A percentile compares a stretch with the other conserved stretches of the same genome.
These are phyloP conservation scores for Miichthys miiuy DNA, from an alignment of 2,797 vertebrate genomes.

Conservation along the genomic window DNA sequence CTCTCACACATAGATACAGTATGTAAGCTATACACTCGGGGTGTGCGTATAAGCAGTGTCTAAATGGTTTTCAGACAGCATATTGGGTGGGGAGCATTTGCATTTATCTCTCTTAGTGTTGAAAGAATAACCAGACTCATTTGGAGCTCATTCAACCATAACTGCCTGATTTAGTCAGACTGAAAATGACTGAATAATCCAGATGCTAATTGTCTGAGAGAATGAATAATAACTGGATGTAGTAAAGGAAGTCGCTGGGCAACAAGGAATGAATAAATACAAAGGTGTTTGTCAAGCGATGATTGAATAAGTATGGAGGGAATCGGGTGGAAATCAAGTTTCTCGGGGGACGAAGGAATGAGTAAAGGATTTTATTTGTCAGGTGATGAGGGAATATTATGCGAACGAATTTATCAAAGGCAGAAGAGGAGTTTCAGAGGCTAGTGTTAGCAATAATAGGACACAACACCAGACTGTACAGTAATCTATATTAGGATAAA, in stretches of 20 bases:
- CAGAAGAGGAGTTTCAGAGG: not conserved
- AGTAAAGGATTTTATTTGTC: not conserved
- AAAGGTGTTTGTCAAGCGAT: constrained; percentile 23
- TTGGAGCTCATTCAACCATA: constrained; percentile 48
- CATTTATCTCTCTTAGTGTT: constrained; percentile 50
- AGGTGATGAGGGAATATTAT: constrained; percentile 5
- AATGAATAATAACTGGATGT: constrained; percentile 36
- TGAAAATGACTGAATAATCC: constrained; percentile 34
- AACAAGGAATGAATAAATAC: constrained; percentile 31
- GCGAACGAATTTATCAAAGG: constrained; percentile 3
- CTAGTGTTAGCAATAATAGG: not conserved
- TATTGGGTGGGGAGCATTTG: constrained; percentile 48
- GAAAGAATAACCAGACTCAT: constrained; percentile 45
- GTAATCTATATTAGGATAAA: not conserved
- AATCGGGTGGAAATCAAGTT: constrained; percentile 30
- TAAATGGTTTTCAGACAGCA: constrained; percentile 59
- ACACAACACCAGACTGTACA: not conserved
- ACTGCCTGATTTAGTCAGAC: constrained; percentile 38
- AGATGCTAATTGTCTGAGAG: constrained; percentile 20
- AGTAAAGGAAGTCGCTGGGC: constrained; percentile 9
- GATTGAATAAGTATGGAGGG: constrained; percentile 4
- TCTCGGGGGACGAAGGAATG: constrained; percentile 19
- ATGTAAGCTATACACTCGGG: constrained; percentile 36
- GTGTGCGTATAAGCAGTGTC: constrained; percentile 31
- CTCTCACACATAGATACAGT: constrained; percentile 30